Evolutionary conservation across 2,888 invertebrate species (phyloP), one percentile per base, ranked within the genome.

Genomic region (Chorisops tibialis): DNA sequence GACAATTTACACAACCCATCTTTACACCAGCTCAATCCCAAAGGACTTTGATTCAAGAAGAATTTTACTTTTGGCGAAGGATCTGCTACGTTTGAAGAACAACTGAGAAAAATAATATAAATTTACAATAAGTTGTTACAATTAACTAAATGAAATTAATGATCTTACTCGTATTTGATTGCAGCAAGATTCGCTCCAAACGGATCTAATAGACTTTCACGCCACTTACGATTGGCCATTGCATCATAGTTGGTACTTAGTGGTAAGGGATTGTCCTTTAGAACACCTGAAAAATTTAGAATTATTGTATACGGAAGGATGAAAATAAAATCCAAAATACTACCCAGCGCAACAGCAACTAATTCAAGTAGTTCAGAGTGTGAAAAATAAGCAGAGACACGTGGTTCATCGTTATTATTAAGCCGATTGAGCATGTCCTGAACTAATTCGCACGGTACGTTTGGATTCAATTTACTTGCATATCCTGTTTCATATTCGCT

Each of bases 1-100:
- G 83, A 81, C 89, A 90, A 91, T 67, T 86, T 85, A 77, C 92
- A 92, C 0, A 91, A 82, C 0, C 91, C 91, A 0, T 88, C 88
- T 7, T 85, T 80, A 72, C 92, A 92, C 52, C 85, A 87, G 0
- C 85, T 83, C 39, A 87, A 75, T 59, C 83, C 78, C 50, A 91
- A 81, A 0, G 87, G 85, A 47, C 83, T 81, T 73, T 91, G 91
- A 71, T 88, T 88, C 63, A 88, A 80, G 67, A 87, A 83, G 77
- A 91, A 88, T 69, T 89, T 81, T 0, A 83, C 83, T 70, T 83
- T 82, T 2, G 41, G 19, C 3, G 50, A 50, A 16, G 56, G 45
- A n/a, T 56, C 56, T 2, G 7, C 22, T 3, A 11, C 6, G 30
- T 56, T 45, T 11, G 19, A 24, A 4, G 56, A 45, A 39, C 56